Evolutionary conservation across 2,797 vertebrate genomes (phyloP), one percentile per base, ranked within the genome.

Genomic region (Artibeus jamaicensis): DNA sequence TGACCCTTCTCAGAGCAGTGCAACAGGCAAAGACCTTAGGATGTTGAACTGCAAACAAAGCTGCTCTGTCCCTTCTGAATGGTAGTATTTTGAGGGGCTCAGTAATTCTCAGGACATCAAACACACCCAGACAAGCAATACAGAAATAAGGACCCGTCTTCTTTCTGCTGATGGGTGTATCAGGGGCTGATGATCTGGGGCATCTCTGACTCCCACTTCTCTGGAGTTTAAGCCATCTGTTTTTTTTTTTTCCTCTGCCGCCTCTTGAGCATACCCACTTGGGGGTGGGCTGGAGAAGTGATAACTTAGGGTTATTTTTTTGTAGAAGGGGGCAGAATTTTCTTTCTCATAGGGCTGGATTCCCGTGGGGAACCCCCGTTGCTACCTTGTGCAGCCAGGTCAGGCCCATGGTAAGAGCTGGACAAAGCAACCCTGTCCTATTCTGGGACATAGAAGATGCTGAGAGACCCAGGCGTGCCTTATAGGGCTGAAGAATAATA

Each of bases 401-500:
- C 39, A 79, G 48, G 19, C n/a, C 65, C 0, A 0, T 71, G 46
- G 83, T 21, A 89, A 76, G 37, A 71, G 44, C 79, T 46, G 26
- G 37, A 9, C 37, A 26, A 46, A 79, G 84, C 55, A 68, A 9
- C 21, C 39, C 0, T 57, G 6, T 79, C 21, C 32, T 76, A 39
- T 88, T 73, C 65, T 82, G 89, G 55, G 39, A 19, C 34, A n/a
- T 48, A 46, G 34, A 67, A 9, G 29, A 4, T 24, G n/a, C 62
- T 55, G 26, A 88, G 82, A 96, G 86, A 44, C 34, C 44, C 50
- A 42, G 57, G 48, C 21, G 8, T 42, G 62, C 39, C 67, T 37
- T 3, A 0, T 5, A 0, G 9, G 16, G 34, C 0, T 39, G 55
- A 29, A 85, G 65, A 59, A 16, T 10, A 9, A 74, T 24, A 3